A percentile compares a stretch with the other conserved stretches of the same genome.
Evolutionary conservation across 2,113 vertebrate genomes (phyloP).

Genomic region (Notothenia coriiceps): DNA sequence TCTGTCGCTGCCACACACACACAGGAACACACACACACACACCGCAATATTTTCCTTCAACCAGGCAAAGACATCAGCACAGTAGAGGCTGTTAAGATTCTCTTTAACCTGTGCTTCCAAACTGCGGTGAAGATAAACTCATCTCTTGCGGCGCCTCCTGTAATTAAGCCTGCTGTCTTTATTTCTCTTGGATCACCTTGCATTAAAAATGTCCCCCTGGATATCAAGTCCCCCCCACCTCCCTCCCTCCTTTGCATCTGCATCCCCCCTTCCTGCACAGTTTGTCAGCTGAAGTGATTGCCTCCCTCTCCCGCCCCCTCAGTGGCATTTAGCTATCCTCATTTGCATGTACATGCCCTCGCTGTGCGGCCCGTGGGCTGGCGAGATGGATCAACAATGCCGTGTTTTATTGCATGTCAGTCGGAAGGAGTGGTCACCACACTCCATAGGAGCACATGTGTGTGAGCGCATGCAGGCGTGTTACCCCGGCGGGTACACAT

Average conservation of each 20-base stretch:
- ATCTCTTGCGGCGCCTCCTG: slow-evolving; percentile 37
- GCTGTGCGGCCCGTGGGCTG: slow-evolving; percentile 91
- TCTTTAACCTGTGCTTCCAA: slow-evolving; percentile 62
- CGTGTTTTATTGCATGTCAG: slow-evolving; percentile 92
- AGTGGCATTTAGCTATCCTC: slow-evolving; percentile 94
- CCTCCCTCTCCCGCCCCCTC: slow-evolving; percentile 84
- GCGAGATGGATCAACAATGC: slow-evolving; percentile 95
- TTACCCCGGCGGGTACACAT: slow-evolving; percentile 2
- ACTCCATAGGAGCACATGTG: slow-evolving; percentile 69
- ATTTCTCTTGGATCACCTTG: slow-evolving; percentile 71
- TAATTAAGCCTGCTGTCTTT: slow-evolving; percentile 65
- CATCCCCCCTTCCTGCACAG: slow-evolving; percentile 52
- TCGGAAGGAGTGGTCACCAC: slow-evolving; percentile 78
- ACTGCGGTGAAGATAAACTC: slow-evolving; percentile 46
- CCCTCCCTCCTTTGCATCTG: slow-evolving; percentile 13
- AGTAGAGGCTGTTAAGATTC: slow-evolving; percentile 29
- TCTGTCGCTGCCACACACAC: slow-evolving; percentile 60
- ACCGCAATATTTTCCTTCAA: background rate
- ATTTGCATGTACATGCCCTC: slow-evolving; percentile 99
- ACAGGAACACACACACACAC: slow-evolving; percentile 61
- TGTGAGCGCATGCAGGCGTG: slow-evolving; percentile 4
- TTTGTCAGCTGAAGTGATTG: slow-evolving; percentile 84
- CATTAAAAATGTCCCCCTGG: slow-evolving; percentile 56
- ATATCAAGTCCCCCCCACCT: slow-evolving; percentile 20
- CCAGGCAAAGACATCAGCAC: slow-evolving; percentile 5